Evolutionary conservation across 1,140 invertebrate species (phyloP).

Genomic region (Pissodes strobi): DNA sequence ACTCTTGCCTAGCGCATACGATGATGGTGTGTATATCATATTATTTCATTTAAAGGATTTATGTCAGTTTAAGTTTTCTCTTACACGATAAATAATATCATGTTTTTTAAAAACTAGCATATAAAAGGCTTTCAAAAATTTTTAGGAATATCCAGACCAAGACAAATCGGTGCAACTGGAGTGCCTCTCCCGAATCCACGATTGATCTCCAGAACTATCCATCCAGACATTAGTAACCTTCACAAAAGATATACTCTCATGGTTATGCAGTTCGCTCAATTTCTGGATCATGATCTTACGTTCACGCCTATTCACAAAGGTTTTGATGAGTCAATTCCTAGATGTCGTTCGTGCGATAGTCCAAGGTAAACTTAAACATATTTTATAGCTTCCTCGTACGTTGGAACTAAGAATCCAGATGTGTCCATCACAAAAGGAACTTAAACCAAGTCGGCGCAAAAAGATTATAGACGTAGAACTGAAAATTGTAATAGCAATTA

Average conservation of each 20-base stretch:
- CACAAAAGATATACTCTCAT: slow-evolving; percentile 83
- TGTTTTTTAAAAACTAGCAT: too few relatives aligned
- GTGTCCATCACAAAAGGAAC: too few relatives aligned
- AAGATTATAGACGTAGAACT: too few relatives aligned
- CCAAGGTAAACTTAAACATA: slow-evolving; percentile 53
- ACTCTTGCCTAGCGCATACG: slow-evolving; percentile 82
- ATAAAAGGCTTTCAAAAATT: not conserved
- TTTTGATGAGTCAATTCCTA: slow-evolving; percentile 42
- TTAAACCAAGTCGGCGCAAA: too few relatives aligned
- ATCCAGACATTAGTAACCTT: slow-evolving; percentile 79
- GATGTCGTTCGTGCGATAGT: slow-evolving; percentile 77
- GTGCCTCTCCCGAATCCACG: slow-evolving; percentile 36
- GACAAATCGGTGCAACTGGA: slow-evolving; percentile 73
- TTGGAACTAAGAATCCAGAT: too few relatives aligned
- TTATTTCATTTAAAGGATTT: too few relatives aligned
- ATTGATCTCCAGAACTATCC: slow-evolving; percentile 77
- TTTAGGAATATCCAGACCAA: slow-evolving; percentile 70
- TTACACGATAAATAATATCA: too few relatives aligned
- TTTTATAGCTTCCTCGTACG: not conserved
- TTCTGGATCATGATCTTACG: slow-evolving; percentile 90
- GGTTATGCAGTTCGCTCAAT: slow-evolving; percentile 93
- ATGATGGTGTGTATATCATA: slow-evolving; percentile 79
- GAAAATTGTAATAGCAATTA: too few relatives aligned
- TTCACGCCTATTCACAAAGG: slow-evolving; percentile 89
- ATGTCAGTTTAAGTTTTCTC: too few relatives aligned